Base-by-base conservation (phyloP, 2,113 vertebrate genomes). In the Tinamus guttatus region DNA sequence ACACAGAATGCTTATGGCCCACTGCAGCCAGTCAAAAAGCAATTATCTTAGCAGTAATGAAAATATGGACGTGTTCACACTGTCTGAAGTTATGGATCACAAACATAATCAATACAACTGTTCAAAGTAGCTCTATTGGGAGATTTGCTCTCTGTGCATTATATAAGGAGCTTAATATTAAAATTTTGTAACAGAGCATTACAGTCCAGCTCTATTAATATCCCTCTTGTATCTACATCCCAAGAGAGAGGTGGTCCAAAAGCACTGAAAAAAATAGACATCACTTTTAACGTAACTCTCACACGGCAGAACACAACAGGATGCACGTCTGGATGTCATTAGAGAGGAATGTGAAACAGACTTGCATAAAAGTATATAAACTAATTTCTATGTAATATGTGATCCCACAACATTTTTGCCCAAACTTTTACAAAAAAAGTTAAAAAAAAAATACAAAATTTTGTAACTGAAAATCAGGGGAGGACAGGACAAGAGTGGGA, bases 41-140 rank as follows among this genome's bases (percentile, higher is more conserved):
- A 93, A 80, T 82, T 89, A 94, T 49, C 32, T 79, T 40, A 41
- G 32, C 41, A 64, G n/a, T 76, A 87, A 91, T 90, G 67, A 90
- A 95, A 93, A 90, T 10, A 14, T 65, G 79, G 73, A 74, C 41
- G 73, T 67, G 68, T 47, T 70, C n/a, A 79, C 70, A 45, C 24
- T 56, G 20, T 11, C 63, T 76, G 22, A 94, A 74, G 28, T 59
- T 58, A 74, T 49, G 30, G 40, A 84, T 49, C 36, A 8, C n/a
- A 78, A 89, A 34, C 60, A 40, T 30, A 83, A 94, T 74, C 86
- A 88, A 88, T 58, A 78, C 11, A 78, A 63, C 40, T 45, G 20
- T 30, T 79, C 69, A 52, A 88, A 78, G 73, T 20, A 81, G 40
- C 51, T 58, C 7, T 70, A 70, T 49, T 36, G 83, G 73, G 38